phyloP scores from a whole-genome alignment of 2,797 vertebrate species.

The Rhinichthys osculus region DNA sequence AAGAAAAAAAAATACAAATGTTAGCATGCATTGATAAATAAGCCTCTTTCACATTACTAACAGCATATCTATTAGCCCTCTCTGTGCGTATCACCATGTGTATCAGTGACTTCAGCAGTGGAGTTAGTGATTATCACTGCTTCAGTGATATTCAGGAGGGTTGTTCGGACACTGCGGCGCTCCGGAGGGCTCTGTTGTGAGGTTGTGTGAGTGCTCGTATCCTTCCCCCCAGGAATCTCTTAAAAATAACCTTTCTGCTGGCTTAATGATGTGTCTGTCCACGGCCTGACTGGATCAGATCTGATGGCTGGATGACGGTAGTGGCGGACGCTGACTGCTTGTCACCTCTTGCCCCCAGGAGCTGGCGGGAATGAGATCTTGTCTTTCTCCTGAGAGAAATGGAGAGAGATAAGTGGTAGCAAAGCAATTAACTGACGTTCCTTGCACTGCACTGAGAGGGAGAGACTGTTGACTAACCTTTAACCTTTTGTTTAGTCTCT shows the following conservation, averaged over 20 bases:
- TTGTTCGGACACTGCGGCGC: neutral
- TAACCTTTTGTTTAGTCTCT: conserved; percentile 27
- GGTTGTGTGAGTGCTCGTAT: conserved; percentile 27
- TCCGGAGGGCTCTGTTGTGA: conserved; percentile 31
- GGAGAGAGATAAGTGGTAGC: conserved; percentile 45
- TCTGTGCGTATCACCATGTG: neutral
- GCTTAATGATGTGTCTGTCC: conserved; percentile 60
- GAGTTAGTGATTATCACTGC: neutral
- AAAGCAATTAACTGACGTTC: conserved; percentile 63
- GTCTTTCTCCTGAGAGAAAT: conserved; percentile 40
- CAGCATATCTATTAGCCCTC: neutral
- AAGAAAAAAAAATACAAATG: no score
- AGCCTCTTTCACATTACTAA: neutral
- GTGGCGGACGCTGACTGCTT: conserved; percentile 54
- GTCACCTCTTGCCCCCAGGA: conserved; percentile 63
- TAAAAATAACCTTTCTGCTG: conserved; percentile 60
- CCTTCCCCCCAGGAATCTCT: conserved; percentile 41
- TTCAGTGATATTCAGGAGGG: conserved; percentile 5
- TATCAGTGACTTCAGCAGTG: neutral
- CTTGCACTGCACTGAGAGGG: conserved; percentile 12
- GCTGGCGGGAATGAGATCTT: conserved; percentile 39
- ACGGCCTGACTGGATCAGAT: conserved; percentile 51
- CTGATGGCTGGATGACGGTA: conserved; percentile 58
- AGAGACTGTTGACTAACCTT: conserved; percentile 12
- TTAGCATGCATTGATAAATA: neutral